phyloP scores from a whole-genome alignment of 2,113 vertebrate genomes.

The Marmota monax region DNA sequence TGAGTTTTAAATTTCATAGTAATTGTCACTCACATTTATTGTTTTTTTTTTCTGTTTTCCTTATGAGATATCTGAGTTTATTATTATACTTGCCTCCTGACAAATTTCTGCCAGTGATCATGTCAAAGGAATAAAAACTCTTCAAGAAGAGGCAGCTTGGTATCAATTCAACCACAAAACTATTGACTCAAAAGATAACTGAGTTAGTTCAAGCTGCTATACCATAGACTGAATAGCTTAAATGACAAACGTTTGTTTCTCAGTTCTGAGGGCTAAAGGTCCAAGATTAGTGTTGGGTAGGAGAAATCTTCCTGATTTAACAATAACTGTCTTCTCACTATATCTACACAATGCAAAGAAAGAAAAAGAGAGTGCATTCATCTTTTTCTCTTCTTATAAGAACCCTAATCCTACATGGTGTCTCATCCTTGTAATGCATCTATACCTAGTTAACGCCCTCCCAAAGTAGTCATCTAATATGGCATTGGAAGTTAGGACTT shows the following conservation, averaged over 20 bases:
- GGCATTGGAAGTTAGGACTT: neutral
- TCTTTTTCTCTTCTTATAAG: neutral
- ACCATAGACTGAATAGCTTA: neutral
- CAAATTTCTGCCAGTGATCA: neutral
- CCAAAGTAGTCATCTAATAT: neutral
- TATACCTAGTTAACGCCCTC: neutral
- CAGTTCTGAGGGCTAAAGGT: neutral
- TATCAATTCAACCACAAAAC: neutral
- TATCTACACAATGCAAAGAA: neutral
- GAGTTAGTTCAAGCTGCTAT: neutral
- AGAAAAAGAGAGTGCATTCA: neutral
- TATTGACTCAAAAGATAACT: neutral
- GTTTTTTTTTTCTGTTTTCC: neutral
- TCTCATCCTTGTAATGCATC: neutral
- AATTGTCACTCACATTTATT: neutral
- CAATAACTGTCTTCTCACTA: neutral
- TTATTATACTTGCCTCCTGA: neutral
- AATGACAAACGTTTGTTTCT: neutral
- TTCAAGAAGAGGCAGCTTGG: neutral
- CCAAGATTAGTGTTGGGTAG: too few species aligned
- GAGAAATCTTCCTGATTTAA: neutral
- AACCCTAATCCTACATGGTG: neutral
- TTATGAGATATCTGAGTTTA: neutral
- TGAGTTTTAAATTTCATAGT: neutral
- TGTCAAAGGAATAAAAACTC: neutral